phyloP scores from a whole-genome alignment of 1,140 invertebrate species.

The Anagrus nilaparvatae region DNA sequence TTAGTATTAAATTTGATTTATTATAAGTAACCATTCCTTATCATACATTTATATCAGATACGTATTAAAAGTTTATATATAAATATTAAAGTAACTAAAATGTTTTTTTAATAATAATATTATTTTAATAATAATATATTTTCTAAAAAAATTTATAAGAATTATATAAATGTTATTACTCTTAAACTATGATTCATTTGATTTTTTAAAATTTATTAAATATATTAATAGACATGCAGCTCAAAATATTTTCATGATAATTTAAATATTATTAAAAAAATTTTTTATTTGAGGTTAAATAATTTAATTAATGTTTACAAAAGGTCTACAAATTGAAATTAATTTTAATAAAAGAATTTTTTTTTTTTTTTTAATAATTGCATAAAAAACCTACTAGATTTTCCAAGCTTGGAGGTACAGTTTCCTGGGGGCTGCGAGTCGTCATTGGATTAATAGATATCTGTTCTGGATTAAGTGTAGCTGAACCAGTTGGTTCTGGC shows the following conservation, averaged over 20 bases:
- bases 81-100: no score
- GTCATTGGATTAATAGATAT: constrained; percentile 29
- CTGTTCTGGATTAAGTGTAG: constrained; percentile 33
- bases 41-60: no score
- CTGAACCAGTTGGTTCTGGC: constrained; percentile 33
- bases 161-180: no score
- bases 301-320: background rate
- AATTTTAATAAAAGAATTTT: constrained; percentile 13
- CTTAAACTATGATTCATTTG: no score
- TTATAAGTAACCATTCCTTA: no score
- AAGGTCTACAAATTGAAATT: constrained; percentile 3
- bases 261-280: background rate
- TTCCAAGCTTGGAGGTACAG: constrained; percentile 31
- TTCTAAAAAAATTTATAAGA: no score
- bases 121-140: background rate
- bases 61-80: no score
- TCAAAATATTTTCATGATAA: no score
- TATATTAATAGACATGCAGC: no score
- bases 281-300: background rate
- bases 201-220: no score
- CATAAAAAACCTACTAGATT: constrained; percentile 30
- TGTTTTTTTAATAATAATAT: background rate
- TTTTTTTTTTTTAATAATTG: background rate
- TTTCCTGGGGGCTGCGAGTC: constrained; percentile 20
- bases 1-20: no score